Evolutionary conservation across 2,113 vertebrate genomes (phyloP).

Genomic region (Leptosomus discolor): DNA sequence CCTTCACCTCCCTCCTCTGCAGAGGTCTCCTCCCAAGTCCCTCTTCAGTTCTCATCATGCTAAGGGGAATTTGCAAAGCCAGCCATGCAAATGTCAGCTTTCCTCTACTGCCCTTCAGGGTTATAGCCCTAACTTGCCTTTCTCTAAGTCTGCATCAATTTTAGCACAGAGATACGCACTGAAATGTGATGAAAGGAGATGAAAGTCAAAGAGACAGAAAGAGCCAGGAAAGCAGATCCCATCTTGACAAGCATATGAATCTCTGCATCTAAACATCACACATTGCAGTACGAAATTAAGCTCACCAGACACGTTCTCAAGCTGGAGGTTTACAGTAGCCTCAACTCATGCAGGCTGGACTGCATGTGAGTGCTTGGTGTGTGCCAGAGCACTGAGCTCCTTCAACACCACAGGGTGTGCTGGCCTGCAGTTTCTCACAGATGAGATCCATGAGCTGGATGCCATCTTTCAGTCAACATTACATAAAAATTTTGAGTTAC

Average conservation of each 20-base stretch:
- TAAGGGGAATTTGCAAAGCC: neutral
- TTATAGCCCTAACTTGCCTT: neutral
- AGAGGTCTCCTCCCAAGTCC: neutral
- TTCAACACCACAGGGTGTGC: neutral
- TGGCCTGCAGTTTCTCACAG: neutral
- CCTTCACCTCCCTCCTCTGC: neutral
- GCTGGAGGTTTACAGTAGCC: neutral
- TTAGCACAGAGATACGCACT: neutral
- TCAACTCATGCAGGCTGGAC: neutral
- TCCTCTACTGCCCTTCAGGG: neutral
- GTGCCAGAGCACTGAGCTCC: neutral
- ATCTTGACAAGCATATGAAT: neutral
- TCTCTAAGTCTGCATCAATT: neutral
- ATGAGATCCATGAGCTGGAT: neutral
- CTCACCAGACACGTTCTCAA: neutral
- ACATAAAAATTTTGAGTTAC: neutral
- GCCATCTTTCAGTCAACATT: neutral
- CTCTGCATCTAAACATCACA: neutral
- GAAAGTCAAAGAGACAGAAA: neutral
- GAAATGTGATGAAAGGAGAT: neutral
- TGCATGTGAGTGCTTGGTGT: neutral
- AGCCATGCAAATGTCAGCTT: neutral
- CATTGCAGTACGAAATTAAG: neutral
- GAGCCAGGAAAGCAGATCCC: neutral
- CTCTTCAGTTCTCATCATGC: neutral